Base-by-base conservation (phyloP, 2,888 invertebrate species). In the Cephus pulcher region DNA sequence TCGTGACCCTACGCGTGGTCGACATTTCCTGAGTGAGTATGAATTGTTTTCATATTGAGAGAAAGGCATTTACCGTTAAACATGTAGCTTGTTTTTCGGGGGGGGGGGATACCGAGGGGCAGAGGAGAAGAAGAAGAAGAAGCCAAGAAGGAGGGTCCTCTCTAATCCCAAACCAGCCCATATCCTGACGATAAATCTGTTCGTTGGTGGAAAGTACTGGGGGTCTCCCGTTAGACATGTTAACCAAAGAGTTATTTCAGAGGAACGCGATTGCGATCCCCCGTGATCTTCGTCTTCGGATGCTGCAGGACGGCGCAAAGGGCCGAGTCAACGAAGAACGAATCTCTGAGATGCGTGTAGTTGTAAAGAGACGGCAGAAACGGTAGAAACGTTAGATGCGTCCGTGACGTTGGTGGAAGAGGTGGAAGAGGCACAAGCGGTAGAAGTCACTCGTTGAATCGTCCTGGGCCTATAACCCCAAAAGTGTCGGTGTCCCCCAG, bases 401-500 rank as follows among this genome's bases (percentile, higher is more conserved):
- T 30, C 30, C 12, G 70, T 33, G 15, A 15, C 15, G 6, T 15
- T 15, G 4, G 40, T 40, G 40, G 6, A 40, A 6, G 35, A 11
- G 35, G 69, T 11, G 69, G 70, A 12, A 6, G 70, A n/a, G 70
- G 30, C 15, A n/a, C 2, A 70, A 33, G 34, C 34, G 74, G 71
- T 71, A 71, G 32, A 70, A 71, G 86, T 83, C 88, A 88, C 88
- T 86, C 86, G 87, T 84, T 87, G 86, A 86, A 89, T 87, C 85
- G 37, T 37, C 84, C 86, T 82, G 87, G 88, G 87, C 87, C 88
- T 87, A 89, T 88, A 90, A 88, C 89, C 89, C 88, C 88, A 87
- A 88, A 88, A 86, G 88, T 90, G 40, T 40, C 40, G 90, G 90
- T 91, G 90, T 91, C 90, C 89, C 84, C 89, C 90, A 90, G 90